phyloP scores from a whole-genome alignment of 1,140 invertebrate genomes.

The Andricus grossulariae region DNA sequence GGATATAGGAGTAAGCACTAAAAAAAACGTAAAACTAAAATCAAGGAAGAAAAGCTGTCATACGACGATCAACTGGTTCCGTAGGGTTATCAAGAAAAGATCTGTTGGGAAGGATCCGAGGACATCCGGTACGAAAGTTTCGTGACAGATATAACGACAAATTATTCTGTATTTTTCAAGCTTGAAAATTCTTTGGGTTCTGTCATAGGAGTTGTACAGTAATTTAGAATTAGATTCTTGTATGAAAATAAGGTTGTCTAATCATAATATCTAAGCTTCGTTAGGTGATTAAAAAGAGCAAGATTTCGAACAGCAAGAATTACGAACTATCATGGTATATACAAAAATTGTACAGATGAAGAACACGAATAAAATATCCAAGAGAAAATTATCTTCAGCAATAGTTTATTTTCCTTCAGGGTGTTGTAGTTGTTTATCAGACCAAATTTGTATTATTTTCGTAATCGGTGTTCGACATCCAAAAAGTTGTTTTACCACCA shows the following conservation, averaged over 20 bases:
- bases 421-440: no score
- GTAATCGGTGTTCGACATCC: no score
- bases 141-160: conserved; percentile 51
- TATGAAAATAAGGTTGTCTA: no score
- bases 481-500: no score
- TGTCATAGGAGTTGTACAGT: conserved; percentile 60
- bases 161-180: conserved; percentile 56
- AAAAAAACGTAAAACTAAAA: conserved; percentile 63
- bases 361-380: no score
- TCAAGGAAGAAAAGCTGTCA: conserved; percentile 56
- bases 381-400: conserved; percentile 14
- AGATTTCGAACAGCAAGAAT: no score
- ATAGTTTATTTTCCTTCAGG: neutral
- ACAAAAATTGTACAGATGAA: no score
- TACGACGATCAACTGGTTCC: conserved; percentile 46
- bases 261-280: no score
- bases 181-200: conserved; percentile 54
- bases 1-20: conserved; percentile 56
- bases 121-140: conserved; percentile 63
- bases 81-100: conserved; percentile 48
- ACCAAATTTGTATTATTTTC: no score
- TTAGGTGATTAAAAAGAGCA: no score
- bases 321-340: no score
- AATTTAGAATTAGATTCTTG: no score
- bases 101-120: conserved; percentile 67